A percentile compares a stretch with the other conserved stretches of the same genome.
phyloP scores from a whole-genome alignment of 1,140 invertebrate genomes.

The Zophobas atratus region DNA sequence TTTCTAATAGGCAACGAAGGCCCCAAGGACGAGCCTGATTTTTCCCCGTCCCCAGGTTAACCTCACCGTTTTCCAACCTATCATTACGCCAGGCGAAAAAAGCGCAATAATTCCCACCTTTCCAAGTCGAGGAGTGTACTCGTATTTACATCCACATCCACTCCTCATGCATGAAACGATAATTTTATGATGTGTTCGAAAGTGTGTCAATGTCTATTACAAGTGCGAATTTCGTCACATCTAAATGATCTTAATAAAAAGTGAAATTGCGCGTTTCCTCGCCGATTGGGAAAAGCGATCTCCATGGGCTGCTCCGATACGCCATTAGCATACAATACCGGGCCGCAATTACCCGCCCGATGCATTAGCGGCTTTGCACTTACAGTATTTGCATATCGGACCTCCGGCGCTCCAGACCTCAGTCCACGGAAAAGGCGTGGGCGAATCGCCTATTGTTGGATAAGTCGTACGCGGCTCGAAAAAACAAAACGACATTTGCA shows the following conservation, averaged over 20 bases:
- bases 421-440: slow-evolving; percentile 8
- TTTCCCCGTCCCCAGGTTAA: too few relatives aligned
- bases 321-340: slow-evolving; percentile 34
- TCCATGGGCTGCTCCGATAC: neutral
- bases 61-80: slow-evolving; percentile 29
- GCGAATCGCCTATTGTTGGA: neutral
- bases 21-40: too few relatives aligned
- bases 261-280: slow-evolving; percentile 30
- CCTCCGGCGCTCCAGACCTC: neutral
- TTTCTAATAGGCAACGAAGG: too few relatives aligned
- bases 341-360: neutral
- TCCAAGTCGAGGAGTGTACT: slow-evolving; percentile 15
- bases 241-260: slow-evolving; percentile 40
- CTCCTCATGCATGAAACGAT: slow-evolving; percentile 28
- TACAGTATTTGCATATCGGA: slow-evolving; percentile 29
- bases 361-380: slow-evolving; percentile 27
- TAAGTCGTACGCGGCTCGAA: neutral
- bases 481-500: slow-evolving; percentile 7
- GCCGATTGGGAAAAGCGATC: neutral
- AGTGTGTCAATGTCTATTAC: slow-evolving; percentile 53
- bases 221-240: slow-evolving; percentile 52
- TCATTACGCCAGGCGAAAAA: slow-evolving; percentile 14
- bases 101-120: slow-evolving; percentile 22
- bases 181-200: slow-evolving; percentile 50
- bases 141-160: slow-evolving; percentile 29